A percentile compares a stretch with the other conserved stretches of the same genome.
Conservation (phyloP, 2,797 vertebrate genomes). For the Oryzias sinensis region DNA sequence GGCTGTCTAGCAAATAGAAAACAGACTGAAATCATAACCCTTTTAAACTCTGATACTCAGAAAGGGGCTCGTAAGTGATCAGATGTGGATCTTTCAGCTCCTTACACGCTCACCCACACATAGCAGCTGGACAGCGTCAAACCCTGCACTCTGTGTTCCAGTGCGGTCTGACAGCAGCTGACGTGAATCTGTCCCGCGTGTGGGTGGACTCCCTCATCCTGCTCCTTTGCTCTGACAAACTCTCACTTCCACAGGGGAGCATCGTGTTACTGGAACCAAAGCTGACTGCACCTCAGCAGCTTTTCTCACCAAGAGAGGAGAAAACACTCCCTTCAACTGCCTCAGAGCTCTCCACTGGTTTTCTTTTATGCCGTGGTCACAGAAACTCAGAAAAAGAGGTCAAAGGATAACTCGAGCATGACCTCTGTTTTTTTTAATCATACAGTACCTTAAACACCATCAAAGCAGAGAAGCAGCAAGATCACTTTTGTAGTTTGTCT, state of each 20-base stretch:
- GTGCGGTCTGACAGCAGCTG: constrained; percentile 54
- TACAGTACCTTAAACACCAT: constrained; percentile 19
- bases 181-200: constrained; percentile 48
- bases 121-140: constrained; percentile 53
- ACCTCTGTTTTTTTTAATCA: not conserved
- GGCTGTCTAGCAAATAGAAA: too few relatives aligned
- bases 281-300: constrained; percentile 40
- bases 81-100: not conserved
- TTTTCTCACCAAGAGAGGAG: constrained; percentile 20
- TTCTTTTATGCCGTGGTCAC: not conserved
- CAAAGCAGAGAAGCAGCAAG: constrained; percentile 16
- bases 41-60: constrained; percentile 1
- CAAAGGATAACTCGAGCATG: too few relatives aligned
- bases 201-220: constrained; percentile 63
- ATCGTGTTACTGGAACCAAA: constrained; percentile 58
- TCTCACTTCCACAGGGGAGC: constrained; percentile 61
- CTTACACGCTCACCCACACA: constrained; percentile 22
- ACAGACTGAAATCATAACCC: not conserved
- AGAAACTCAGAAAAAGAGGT: not conserved
- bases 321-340: constrained; percentile 8
- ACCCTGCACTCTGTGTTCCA: constrained; percentile 44
- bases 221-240: constrained; percentile 44
- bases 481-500: constrained; percentile 33
- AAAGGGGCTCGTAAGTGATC: constrained; percentile 1
- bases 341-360: constrained; percentile 5